Evolutionary conservation across 2,797 vertebrate genomes (phyloP).

Genomic region (Chelonia mydas): DNA sequence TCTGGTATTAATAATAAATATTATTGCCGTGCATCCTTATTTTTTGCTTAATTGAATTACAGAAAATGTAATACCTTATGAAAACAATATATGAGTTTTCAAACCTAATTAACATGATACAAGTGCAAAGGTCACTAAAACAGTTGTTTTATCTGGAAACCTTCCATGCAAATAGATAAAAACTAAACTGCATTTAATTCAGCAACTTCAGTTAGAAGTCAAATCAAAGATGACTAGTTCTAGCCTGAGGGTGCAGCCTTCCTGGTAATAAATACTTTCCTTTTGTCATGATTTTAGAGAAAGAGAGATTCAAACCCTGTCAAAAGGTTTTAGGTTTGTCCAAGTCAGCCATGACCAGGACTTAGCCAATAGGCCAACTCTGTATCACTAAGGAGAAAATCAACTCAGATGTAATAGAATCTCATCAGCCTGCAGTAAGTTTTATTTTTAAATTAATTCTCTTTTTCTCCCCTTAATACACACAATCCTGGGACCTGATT

Average conservation of each 20-base stretch:
- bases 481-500: not conserved
- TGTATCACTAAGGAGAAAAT: conserved; percentile 52
- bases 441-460: not conserved
- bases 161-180: conserved; percentile 86
- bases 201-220: conserved; percentile 67
- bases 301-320: conserved; percentile 74
- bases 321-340: conserved; percentile 64
- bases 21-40: conserved; percentile 86
- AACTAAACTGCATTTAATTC: conserved; percentile 81
- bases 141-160: conserved; percentile 86
- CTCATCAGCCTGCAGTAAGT: conserved; percentile 1
- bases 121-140: conserved; percentile 83
- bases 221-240: conserved; percentile 81
- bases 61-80: conserved; percentile 88
- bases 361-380: conserved; percentile 32
- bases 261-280: conserved; percentile 83
- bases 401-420: conserved; percentile 56
- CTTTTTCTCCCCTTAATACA: not conserved
- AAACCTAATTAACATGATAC: conserved; percentile 88
- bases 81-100: conserved; percentile 87
- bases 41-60: conserved; percentile 86
- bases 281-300: conserved; percentile 80
- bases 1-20: conserved; percentile 90
- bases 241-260: conserved; percentile 80
- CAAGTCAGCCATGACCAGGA: conserved; percentile 77